A percentile compares a stretch with the other conserved stretches of the same genome.
Conservation (phyloP, 1,140 invertebrate species). For the Aleiodes sp. region DNA sequence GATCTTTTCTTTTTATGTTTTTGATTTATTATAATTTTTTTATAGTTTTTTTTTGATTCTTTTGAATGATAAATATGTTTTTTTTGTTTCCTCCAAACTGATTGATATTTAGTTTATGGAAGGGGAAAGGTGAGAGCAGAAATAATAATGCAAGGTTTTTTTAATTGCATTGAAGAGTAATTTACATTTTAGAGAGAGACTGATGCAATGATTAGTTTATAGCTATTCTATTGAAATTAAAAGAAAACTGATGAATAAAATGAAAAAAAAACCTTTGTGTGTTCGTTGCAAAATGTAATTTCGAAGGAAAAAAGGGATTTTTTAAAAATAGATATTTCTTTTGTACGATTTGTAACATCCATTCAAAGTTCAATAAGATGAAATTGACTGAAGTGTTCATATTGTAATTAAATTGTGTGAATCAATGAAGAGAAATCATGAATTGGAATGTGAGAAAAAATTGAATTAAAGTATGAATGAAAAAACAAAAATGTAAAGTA, state of each 20-base stretch:
- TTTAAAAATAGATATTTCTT: background rate
- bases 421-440: too few species aligned
- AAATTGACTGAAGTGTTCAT: slow-evolving; percentile 12
- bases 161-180: background rate
- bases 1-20: background rate
- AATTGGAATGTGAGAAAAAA: slow-evolving; percentile 43
- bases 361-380: background rate
- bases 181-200: slow-evolving; percentile 9
- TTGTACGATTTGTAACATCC: slow-evolving; percentile 2
- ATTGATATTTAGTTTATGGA: background rate
- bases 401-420: background rate
- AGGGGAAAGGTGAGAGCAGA: background rate
- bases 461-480: slow-evolving; percentile 33
- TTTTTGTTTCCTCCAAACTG: background rate
- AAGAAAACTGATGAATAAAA: slow-evolving; percentile 32
- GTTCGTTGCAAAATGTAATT: slow-evolving; percentile 53
- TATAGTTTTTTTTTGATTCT: background rate
- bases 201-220: slow-evolving; percentile 22
- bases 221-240: background rate
- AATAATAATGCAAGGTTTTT: background rate
- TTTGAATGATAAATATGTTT: background rate
- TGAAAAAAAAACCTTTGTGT: slow-evolving; percentile 52
- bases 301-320: background rate
- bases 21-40: background rate
- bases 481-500: too few species aligned